Evolutionary conservation across 2,888 invertebrate genomes (phyloP), one percentile per base, ranked within the genome.

Genomic region (Clivina fossor): DNA sequence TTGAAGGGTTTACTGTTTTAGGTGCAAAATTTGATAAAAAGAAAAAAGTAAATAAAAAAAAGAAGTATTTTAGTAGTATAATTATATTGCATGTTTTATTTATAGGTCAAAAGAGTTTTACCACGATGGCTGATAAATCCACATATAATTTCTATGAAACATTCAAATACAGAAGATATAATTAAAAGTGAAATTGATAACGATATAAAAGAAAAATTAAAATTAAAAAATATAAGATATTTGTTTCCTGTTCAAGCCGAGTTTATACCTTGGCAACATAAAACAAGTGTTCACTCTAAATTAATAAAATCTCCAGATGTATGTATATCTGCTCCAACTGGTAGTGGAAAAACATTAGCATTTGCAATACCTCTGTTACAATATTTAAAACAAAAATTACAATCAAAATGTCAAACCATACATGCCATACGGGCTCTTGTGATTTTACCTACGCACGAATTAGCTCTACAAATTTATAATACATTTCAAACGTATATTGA

Each of bases 241-340:
- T 80, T 94, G 28, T 95, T 95, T 71, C 95, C 95, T 24, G 90
- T 93, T 2, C 93, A 93, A 77, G 80, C 80, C 40, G 78, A 81
- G 68, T 84, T 91, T 0, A 82, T 93, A 60, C 88, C 89, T 3
- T 90, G 86, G 80, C 76, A 93, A 44, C 69, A 91, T 24, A 73
- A 82, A 64, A 81, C 82, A 59, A 79, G 84, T 61, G 70, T 76
- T 60, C 75, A 82, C 61, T 78, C 83, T 54, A 69, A 76, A 65
- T 76, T 80, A 20, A 78, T 86, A 64, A 84, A 90, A 75, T 89
- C 93, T 0, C 81, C 87, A 62, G 98, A 99, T 72, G 79, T 96
- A 47, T 98, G 98, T 75, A 92, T 99, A 20, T 95, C 94, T 33
- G 95, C 97, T 13, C 96, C 98, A 1, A 98, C 98, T 1, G 97